Evolutionary conservation across 1,140 invertebrate genomes (phyloP).

Genomic region (Tetramorium alpestre): DNA sequence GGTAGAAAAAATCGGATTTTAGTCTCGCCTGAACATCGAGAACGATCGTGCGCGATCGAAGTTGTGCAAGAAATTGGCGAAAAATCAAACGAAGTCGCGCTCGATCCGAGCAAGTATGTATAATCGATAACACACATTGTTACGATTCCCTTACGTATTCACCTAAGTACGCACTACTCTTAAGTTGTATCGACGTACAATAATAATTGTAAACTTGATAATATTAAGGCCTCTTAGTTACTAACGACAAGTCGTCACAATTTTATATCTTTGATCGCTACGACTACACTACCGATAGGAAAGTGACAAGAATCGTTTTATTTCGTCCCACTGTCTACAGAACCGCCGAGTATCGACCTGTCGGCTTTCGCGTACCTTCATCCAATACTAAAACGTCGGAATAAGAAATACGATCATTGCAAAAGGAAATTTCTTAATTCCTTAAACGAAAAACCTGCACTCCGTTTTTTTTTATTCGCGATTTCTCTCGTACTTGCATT

Average conservation of each 20-base stretch:
- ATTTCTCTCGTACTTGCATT: not conserved
- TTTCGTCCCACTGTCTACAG: not conserved
- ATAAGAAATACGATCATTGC: not conserved
- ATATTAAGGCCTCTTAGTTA: constrained; percentile 85
- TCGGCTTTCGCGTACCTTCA: not conserved
- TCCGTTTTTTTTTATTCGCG: not conserved
- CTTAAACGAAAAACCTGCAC: not conserved
- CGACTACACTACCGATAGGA: constrained; percentile 58
- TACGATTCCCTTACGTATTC: constrained; percentile 9
- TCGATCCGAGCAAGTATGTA: constrained; percentile 12
- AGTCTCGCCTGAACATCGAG: not conserved
- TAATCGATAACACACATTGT: constrained; percentile 37
- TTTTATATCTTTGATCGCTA: constrained; percentile 76
- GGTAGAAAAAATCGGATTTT: not conserved
- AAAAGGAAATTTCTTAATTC: not conserved
- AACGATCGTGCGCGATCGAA: not conserved
- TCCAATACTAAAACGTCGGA: not conserved
- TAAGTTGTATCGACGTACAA: constrained; percentile 62
- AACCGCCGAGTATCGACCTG: constrained; percentile 45
- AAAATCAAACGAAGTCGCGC: constrained; percentile 48
- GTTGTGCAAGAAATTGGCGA: not conserved
- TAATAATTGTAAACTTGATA: constrained; percentile 81
- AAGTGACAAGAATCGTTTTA: constrained; percentile 58
- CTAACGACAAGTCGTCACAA: constrained; percentile 82
- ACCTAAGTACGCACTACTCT: constrained; percentile 22